phyloP scores from a whole-genome alignment of 2,888 invertebrate species.

The Anoplius nigerrimus region DNA sequence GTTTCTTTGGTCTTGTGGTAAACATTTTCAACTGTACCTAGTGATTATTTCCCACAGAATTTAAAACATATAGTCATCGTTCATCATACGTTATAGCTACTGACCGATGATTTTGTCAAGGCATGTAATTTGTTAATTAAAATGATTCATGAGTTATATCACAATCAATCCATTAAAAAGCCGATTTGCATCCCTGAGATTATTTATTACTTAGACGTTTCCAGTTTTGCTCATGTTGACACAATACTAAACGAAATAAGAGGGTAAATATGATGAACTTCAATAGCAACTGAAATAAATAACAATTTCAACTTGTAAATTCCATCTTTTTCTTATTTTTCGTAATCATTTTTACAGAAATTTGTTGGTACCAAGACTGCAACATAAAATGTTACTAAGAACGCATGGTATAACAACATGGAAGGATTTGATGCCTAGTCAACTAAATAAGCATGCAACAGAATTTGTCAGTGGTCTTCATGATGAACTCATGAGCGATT shows the following conservation, averaged over 20 bases:
- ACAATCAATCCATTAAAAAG: conserved; percentile 41
- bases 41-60: neutral
- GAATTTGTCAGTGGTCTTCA: too few relatives aligned
- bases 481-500: too few relatives aligned
- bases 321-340: neutral
- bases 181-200: conserved; percentile 48
- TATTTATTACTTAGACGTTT: conserved; percentile 41
- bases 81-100: conserved; percentile 47
- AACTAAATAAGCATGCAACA: conserved; percentile 20
- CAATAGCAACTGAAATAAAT: neutral
- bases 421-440: conserved; percentile 48
- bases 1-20: conserved; percentile 69
- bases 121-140: conserved; percentile 48
- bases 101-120: conserved; percentile 57
- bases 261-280: conserved; percentile 38
- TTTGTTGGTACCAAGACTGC: conserved; percentile 49
- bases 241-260: conserved; percentile 49
- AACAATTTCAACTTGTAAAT: neutral
- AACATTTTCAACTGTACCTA: neutral
- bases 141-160: conserved; percentile 50
- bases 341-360: conserved; percentile 38
- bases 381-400: conserved; percentile 45
- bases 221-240: conserved; percentile 47
- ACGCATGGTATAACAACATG: conserved; percentile 42
- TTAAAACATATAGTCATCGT: neutral